Evolutionary conservation across 1,140 invertebrate genomes (phyloP).

Genomic region (Drosophila sproati): DNA sequence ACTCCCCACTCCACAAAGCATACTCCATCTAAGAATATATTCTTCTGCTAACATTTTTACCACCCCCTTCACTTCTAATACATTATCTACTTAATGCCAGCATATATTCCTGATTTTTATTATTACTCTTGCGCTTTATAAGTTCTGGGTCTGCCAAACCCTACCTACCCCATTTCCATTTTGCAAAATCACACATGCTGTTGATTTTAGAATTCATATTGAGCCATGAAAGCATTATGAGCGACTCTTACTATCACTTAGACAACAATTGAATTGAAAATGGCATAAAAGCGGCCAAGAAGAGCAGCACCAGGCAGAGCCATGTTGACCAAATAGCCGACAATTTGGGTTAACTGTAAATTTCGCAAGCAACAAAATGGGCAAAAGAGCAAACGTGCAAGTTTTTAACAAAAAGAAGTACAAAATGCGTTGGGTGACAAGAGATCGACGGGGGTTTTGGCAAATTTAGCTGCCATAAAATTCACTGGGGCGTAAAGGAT

Average conservation of each 20-base stretch:
- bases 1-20: too few relatives aligned
- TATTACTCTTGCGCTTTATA: too few relatives aligned
- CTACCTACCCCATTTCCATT: not conserved
- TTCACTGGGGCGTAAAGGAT: constrained; percentile 79
- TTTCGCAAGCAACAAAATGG: constrained; percentile 62
- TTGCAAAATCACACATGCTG: not conserved
- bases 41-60: too few relatives aligned
- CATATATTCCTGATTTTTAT: too few relatives aligned
- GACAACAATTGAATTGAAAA: constrained; percentile 74
- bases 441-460: not conserved
- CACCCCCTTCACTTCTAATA: too few relatives aligned
- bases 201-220: constrained; percentile 45
- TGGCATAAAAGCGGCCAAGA: constrained; percentile 48
- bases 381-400: constrained; percentile 73
- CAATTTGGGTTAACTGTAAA: constrained; percentile 82
- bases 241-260: constrained; percentile 71
- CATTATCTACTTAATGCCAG: too few relatives aligned
- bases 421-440: constrained; percentile 33
- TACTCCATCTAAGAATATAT: too few relatives aligned
- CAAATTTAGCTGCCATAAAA: constrained; percentile 55
- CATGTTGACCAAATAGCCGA: constrained; percentile 80
- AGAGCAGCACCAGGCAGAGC: constrained; percentile 20
- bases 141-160: too few relatives aligned
- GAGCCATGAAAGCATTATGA: constrained; percentile 66
- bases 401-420: constrained; percentile 76